phyloP scores from a whole-genome alignment of 1,140 invertebrate genomes.

The Drosophila kanapiae region DNA sequence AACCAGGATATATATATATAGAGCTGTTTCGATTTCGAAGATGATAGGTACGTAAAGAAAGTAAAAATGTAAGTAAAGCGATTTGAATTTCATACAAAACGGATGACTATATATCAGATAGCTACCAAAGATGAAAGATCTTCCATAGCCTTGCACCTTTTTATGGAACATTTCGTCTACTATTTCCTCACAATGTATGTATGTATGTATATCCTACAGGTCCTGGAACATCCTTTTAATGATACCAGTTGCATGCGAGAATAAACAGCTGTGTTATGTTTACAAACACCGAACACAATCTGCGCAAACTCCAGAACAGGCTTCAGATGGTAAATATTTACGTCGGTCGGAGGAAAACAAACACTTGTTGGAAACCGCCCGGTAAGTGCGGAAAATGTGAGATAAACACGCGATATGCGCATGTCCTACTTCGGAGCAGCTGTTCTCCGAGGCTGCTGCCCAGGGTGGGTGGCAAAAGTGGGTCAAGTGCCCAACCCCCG shows the following conservation, averaged over 20 bases:
- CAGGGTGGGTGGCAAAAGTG: constrained; percentile 63
- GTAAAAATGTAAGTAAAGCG: not conserved
- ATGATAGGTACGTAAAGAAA: too few species aligned
- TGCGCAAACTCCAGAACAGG: constrained; percentile 64
- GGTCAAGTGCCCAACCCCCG: constrained; percentile 59
- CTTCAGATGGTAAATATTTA: constrained; percentile 68
- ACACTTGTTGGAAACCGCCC: constrained; percentile 66
- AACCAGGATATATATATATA: too few species aligned
- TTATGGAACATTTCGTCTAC: not conserved
- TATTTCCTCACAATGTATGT: not conserved
- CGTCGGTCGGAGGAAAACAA: constrained; percentile 65
- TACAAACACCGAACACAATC: constrained; percentile 57
- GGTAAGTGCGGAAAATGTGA: constrained; percentile 47
- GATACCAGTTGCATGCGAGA: constrained; percentile 48
- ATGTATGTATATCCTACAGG: not conserved
- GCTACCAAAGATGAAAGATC: not conserved
- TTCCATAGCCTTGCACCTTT: not conserved
- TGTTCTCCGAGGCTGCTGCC: constrained; percentile 41
- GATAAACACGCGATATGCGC: constrained; percentile 70
- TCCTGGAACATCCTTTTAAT: constrained; percentile 11
- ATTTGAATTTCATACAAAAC: not conserved
- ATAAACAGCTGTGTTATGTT: constrained; percentile 58
- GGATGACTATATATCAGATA: too few species aligned
- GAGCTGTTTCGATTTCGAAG: too few species aligned
- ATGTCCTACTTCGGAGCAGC: constrained; percentile 69